Conservation (phyloP, 2,797 vertebrate species). For the Phaenicophaeus curvirostris region DNA sequence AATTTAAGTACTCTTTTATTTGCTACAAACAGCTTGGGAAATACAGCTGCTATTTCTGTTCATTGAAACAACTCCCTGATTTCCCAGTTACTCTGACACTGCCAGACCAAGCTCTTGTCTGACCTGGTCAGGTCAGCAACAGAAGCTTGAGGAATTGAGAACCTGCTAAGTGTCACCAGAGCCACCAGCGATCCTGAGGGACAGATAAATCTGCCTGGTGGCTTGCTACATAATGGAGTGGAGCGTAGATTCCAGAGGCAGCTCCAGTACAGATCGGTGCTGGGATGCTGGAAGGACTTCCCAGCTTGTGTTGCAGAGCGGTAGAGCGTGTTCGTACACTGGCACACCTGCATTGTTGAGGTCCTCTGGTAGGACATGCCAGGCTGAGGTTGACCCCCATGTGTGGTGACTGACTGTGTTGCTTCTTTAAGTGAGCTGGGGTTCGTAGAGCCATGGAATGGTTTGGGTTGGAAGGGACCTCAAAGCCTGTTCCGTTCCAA, state of each 20-base stretch:
- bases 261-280: rapidly evolving
- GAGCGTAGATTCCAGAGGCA: not conserved
- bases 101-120: not conserved
- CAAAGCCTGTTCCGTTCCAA: no score
- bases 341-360: not conserved
- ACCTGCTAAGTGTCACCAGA: not conserved
- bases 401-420: not conserved
- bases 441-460: not conserved
- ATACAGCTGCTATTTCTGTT: not conserved
- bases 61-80: not conserved
- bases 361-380: not conserved
- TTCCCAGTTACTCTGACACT: not conserved
- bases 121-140: not conserved
- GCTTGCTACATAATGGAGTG: not conserved
- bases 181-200: rapidly evolving
- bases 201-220: not conserved
- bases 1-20: not conserved
- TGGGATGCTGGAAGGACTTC: not conserved
- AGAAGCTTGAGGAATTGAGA: not conserved
- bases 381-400: not conserved
- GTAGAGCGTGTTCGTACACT: rapidly evolving
- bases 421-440: not conserved
- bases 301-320: not conserved
- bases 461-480: no score
- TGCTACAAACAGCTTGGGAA: not conserved